Conservation (phyloP, 2,888 invertebrate genomes). For the Carterocephalus palaemon region DNA sequence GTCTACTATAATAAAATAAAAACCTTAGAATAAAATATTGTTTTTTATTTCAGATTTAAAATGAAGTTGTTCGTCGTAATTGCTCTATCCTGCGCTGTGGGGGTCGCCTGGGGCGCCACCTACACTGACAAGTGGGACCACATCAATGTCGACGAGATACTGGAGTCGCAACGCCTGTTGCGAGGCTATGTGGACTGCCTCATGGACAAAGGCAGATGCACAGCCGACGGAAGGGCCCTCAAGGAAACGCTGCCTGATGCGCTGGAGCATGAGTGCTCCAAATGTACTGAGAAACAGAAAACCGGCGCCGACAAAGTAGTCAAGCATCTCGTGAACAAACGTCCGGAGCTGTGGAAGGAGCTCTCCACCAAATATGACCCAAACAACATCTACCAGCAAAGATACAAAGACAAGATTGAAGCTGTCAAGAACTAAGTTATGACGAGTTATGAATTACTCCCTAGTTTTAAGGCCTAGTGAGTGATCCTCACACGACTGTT, state of each 20-base stretch:
- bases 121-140: slow-evolving; percentile 85
- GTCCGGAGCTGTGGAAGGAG: slow-evolving; percentile 82
- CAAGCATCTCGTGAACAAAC: slow-evolving; percentile 82
- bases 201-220: slow-evolving; percentile 81
- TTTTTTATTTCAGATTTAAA: slow-evolving; percentile 42
- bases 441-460: background rate
- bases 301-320: slow-evolving; percentile 81
- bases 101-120: slow-evolving; percentile 53
- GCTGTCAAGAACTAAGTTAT: slow-evolving; percentile 42
- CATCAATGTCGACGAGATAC: slow-evolving; percentile 82
- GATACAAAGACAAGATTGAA: slow-evolving; percentile 77
- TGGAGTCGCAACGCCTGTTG: slow-evolving; percentile 81
- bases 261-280: slow-evolving; percentile 82
- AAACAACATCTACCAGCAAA: slow-evolving; percentile 81
- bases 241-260: slow-evolving; percentile 84
- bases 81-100: slow-evolving; percentile 53
- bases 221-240: slow-evolving; percentile 81
- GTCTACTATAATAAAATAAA: too few relatives aligned
- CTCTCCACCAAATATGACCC: slow-evolving; percentile 85
- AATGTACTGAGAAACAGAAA: slow-evolving; percentile 82
- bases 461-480: too few relatives aligned
- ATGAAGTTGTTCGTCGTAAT: slow-evolving; percentile 67
- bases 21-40: too few relatives aligned
- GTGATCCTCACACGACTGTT: slow-evolving; percentile 9
- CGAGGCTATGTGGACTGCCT: slow-evolving; percentile 84